Evolutionary conservation across 1,140 invertebrate genomes (phyloP), one percentile per base, ranked within the genome.

Genomic region (Rhyzopertha dominica): DNA sequence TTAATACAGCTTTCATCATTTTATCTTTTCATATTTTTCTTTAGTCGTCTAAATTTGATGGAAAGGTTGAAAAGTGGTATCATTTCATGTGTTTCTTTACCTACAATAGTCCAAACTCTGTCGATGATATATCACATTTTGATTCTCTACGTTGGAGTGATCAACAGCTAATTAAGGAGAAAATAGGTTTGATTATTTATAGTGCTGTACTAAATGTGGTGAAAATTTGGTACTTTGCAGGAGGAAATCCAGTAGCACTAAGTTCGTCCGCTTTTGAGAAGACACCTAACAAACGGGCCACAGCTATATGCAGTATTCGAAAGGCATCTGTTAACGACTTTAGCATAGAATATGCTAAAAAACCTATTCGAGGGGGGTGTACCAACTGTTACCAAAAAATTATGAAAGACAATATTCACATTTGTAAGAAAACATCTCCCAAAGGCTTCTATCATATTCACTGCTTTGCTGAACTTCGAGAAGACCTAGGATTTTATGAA

Each of bases 1-100:
- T 31, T 31, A 13, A 13, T 7, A 16, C 7, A 13, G 17, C 7
- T 13, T 7, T 31, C 17, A 3, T 13, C 17, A 13, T 9, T 16
- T 31, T 13, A 12, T 17, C 59, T 49, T 55, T 49, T 28, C 31
- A 38, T 9, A 37, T 45, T 31, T 48, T 12, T 22, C 31, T 42
- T 4, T 31, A 95, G 88, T 94, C 90, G 19, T 81, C 85, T 7
- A 79, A 84, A 56, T 87, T 90, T 74, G 94, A 98, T 82, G 91
- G 92, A 4, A 94, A 87, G 68, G 74, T 85, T 47, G 74, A 88
- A 1, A 81, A 84, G 49, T 98, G 95, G 95, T 90, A 84, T 67
- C 94, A 98, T 72, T 74, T 78, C 42, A 71, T 74, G 2, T 98
- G 94, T 64, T 97, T 98, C 65, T 97, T 96, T 59, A 59, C 71